A percentile compares a stretch with the other conserved stretches of the same genome.
These are phyloP conservation scores for Actinemys pallida DNA, from an alignment of 2,113 vertebrate genomes.

Conservation along the genomic window DNA sequence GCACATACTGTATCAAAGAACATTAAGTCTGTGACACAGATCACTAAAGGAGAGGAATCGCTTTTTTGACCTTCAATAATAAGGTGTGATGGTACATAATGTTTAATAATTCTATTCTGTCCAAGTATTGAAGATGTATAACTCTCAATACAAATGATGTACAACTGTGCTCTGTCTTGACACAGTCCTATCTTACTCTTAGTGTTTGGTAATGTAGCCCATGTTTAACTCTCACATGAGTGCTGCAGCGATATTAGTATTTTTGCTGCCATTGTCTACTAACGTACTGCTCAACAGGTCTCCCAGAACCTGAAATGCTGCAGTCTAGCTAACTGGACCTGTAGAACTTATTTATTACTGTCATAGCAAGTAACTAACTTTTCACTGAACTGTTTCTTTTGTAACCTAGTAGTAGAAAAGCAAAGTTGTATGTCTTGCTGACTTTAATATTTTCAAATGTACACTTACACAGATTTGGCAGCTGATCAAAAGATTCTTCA, in stretches of 20 bases:
- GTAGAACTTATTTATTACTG: not conserved
- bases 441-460: constrained; percentile 66
- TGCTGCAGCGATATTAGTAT: not conserved
- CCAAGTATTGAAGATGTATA: not conserved
- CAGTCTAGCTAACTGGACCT: not conserved
- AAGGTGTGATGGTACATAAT: not conserved
- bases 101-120: not conserved
- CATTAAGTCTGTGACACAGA: not conserved
- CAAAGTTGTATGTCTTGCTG: not conserved
- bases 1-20: not conserved
- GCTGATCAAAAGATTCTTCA: constrained; percentile 95
- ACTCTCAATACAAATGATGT: not conserved
- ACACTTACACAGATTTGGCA: constrained; percentile 87
- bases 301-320: not conserved
- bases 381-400: not conserved
- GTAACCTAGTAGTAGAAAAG: not conserved
- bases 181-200: not conserved
- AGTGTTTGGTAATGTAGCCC: not conserved
- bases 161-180: not conserved
- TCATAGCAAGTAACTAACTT: not conserved
- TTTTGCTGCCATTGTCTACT: not conserved
- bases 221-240: not conserved
- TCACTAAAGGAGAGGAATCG: not conserved
- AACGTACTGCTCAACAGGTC: not conserved
- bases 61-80: not conserved